Evolutionary conservation across 2,888 invertebrate genomes (phyloP).

Genomic region (Dexiosoma caninum): DNA sequence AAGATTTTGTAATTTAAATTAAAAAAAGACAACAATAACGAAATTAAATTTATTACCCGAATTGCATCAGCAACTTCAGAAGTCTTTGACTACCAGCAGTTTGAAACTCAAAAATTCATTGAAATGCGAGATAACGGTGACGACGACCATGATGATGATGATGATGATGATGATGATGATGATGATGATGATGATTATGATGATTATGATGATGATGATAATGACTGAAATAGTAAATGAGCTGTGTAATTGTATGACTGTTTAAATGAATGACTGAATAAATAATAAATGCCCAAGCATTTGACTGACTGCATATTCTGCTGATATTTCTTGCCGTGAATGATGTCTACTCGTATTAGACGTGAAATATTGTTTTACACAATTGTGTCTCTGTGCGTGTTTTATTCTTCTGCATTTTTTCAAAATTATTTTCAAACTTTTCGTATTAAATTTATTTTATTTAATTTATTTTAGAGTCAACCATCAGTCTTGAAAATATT

Average conservation of each 20-base stretch:
- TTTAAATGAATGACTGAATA: background rate
- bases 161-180: background rate
- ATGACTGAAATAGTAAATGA: conserved; percentile 3
- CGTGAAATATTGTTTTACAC: conserved; percentile 37
- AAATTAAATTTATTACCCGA: background rate
- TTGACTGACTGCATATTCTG: background rate
- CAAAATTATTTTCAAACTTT: conserved; percentile 34
- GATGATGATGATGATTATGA: no score
- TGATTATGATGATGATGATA: background rate
- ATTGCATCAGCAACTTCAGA: background rate
- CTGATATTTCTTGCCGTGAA: background rate
- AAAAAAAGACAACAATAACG: background rate
- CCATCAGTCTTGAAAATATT: conserved; percentile 8
- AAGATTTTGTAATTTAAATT: background rate
- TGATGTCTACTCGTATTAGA: conserved; percentile 11
- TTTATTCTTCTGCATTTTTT: background rate
- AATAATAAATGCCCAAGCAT: background rate
- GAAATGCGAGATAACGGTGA: background rate
- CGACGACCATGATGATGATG: background rate
- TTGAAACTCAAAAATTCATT: background rate
- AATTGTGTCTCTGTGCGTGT: background rate
- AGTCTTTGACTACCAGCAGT: background rate
- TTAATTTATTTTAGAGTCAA: background rate
- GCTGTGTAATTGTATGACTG: conserved; percentile 1
- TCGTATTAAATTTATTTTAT: background rate